Evolutionary conservation across 2,113 vertebrate species (phyloP).

Genomic region (Ochotona curzoniae): DNA sequence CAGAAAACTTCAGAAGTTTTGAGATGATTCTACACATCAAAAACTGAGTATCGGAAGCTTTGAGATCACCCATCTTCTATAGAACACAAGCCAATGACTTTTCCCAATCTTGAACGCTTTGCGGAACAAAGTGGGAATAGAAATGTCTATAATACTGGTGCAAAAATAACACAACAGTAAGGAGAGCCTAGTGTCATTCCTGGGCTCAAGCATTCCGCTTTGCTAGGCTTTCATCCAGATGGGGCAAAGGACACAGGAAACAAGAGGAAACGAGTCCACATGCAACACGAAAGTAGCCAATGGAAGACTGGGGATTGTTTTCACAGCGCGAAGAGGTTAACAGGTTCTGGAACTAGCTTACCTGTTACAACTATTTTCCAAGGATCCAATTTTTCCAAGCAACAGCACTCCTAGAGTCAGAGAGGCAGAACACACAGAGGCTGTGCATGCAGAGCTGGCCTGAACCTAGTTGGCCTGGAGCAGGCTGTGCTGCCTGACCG

Average conservation of each 20-base stretch:
- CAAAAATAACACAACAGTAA: neutral
- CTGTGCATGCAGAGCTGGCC: too few relatives aligned
- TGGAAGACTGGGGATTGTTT: neutral
- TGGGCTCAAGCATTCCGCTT: neutral
- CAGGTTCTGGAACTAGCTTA: neutral
- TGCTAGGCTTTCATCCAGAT: neutral
- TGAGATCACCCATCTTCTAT: neutral
- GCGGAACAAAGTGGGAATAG: neutral
- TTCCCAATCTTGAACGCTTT: conserved; percentile 9
- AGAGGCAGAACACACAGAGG: neutral
- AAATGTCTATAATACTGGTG: neutral
- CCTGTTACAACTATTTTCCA: neutral
- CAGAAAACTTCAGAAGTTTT: conserved; percentile 1
- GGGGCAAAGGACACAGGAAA: neutral
- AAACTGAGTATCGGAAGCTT: neutral
- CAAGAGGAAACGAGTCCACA: neutral
- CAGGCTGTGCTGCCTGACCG: neutral
- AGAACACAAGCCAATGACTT: neutral
- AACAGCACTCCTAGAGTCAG: neutral
- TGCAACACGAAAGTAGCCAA: neutral
- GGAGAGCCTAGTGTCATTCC: neutral
- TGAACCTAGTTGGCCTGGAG: neutral
- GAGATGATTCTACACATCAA: neutral
- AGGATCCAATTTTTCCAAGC: conserved; percentile 21
- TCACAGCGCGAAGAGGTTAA: neutral